Evolutionary conservation across 2,113 vertebrate genomes (phyloP), one percentile per base, ranked within the genome.

Genomic region (Poeciliopsis occidentalis): DNA sequence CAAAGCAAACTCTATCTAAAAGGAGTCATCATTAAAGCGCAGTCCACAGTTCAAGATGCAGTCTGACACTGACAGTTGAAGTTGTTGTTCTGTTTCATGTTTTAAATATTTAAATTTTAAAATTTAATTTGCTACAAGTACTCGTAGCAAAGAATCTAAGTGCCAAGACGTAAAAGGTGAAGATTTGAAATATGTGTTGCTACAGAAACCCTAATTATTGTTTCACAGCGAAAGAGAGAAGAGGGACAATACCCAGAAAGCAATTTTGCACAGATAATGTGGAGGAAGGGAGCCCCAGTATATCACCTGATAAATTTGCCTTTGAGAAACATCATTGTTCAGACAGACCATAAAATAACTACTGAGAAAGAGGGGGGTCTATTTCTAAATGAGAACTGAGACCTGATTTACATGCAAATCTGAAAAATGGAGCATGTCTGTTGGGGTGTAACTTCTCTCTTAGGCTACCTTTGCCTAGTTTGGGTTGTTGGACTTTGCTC

Each of bases 341-440:
- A 57, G 51, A 57, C 51, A 57, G 24, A 57, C 51, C 10, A 24
- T 22, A 54, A 54, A 54, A 22, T 5, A 54, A 19, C 13, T 41
- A 13, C 13, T 41, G 15, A 15, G 39, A 41, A 41, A 41, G 12
- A 4, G 31, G 1, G 24, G 47, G 68, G 51, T 67, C 37, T 17
- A 67, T 68, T 72, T 64, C 19, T 62, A 70, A 69, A 60, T 47
- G 29, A 12, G 29, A 69, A 47, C 17, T 4, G 47, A 64, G 60
- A 64, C 32, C 67, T 66, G 64, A 78, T 77, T 71, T 68, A 63
- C 24, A 75, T 29, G 63, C 47, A 69, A 66, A 73, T 70, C 39
- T 51, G 27, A 8, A 47, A 34, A 12, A 13, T 12, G 39, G 37
- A 62, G 26, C 19, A 26, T 69, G 34, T 51, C 26, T 47, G 70